Evolutionary conservation across 2,888 invertebrate genomes (phyloP).

Genomic region (Dusona sp.): DNA sequence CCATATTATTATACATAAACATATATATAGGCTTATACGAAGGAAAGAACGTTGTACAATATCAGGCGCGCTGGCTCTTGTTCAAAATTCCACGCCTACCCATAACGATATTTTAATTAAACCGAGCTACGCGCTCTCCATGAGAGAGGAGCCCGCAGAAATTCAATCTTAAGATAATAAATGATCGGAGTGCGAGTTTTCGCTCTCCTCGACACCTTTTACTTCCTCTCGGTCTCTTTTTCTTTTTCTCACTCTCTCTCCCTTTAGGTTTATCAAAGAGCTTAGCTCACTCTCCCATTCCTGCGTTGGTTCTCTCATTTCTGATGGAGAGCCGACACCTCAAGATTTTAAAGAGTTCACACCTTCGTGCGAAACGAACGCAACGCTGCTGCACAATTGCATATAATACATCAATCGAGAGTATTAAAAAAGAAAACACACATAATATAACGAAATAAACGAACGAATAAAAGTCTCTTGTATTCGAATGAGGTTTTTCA

Average conservation of each 20-base stretch:
- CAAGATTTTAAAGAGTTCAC: constrained; percentile 81
- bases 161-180: constrained; percentile 85
- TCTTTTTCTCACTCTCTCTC: constrained; percentile 13
- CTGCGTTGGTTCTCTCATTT: constrained; percentile 54
- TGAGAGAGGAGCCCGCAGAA: constrained; percentile 79
- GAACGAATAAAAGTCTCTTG: not conserved
- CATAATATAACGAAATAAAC: not conserved
- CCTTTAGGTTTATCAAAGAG: constrained; percentile 32
- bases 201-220: constrained; percentile 81
- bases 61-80: constrained; percentile 56
- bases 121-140: constrained; percentile 77
- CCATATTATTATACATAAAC: constrained; percentile 15
- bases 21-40: not conserved
- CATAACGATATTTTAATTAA: constrained; percentile 85
- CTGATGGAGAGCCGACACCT: constrained; percentile 68
- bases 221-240: constrained; percentile 75
- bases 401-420: not conserved
- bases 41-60: constrained; percentile 60
- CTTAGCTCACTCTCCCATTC: constrained; percentile 58
- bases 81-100: constrained; percentile 83
- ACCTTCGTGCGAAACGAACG: constrained; percentile 73
- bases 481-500: not conserved
- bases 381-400: constrained; percentile 47
- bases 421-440: not conserved
- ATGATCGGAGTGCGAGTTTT: constrained; percentile 81